phyloP scores from a whole-genome alignment of 2,888 invertebrate genomes.

The Thera britannica region DNA sequence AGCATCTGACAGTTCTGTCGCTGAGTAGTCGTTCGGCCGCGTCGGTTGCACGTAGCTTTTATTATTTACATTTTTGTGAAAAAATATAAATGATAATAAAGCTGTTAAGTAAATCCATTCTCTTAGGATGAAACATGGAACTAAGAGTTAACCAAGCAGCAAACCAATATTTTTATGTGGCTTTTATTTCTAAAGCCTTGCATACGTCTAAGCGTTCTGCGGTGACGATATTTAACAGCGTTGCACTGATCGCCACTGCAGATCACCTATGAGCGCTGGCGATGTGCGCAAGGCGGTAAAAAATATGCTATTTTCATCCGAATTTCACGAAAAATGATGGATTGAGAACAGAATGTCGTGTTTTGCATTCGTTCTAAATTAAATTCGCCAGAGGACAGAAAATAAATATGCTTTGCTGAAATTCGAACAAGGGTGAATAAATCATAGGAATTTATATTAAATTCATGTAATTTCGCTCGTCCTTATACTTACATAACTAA shows the following conservation, averaged over 20 bases:
- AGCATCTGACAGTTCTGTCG: neutral
- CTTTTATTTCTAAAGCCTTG: no score
- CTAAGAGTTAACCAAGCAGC: neutral
- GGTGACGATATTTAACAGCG: no score
- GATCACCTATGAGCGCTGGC: no score
- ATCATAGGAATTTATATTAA: slow-evolving; percentile 15
- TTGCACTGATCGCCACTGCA: no score
- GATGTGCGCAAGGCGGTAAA: no score
- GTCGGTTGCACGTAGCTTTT: neutral
- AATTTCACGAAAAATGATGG: no score
- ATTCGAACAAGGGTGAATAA: slow-evolving; percentile 10
- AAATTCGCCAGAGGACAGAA: slow-evolving; percentile 5
- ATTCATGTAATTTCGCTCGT: neutral
- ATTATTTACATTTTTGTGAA: neutral
- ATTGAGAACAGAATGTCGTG: slow-evolving; percentile 1
- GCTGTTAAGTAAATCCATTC: slow-evolving; percentile 3
- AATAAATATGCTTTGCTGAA: slow-evolving; percentile 9
- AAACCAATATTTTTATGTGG: no score
- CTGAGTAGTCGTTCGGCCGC: neutral
- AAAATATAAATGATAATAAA: neutral
- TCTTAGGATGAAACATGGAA: neutral
- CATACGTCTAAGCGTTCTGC: no score
- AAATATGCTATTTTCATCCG: no score
- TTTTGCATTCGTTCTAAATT: slow-evolving; percentile 9
- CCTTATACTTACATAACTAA: neutral